Percentiles rank a stretch among this genome's conserved stretches.
Evolutionary conservation across 1,140 invertebrate species (phyloP).

Genomic region (Drosophila dunni): DNA sequence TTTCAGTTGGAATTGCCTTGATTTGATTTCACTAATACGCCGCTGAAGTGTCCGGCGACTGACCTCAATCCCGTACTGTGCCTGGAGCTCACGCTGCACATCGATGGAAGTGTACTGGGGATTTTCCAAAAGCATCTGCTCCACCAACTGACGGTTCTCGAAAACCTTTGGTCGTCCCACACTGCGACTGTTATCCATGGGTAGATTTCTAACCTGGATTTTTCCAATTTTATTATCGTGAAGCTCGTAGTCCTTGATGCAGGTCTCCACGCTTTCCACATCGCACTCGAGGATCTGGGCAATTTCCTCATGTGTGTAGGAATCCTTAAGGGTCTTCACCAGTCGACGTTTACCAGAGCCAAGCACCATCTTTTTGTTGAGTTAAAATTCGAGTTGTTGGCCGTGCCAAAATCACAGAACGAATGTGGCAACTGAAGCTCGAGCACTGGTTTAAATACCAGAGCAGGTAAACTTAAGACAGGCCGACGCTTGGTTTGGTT

Average conservation of each 20-base stretch:
- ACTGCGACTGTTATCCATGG: constrained; percentile 31
- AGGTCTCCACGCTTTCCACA: constrained; percentile 54
- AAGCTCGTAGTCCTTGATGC: constrained; percentile 39
- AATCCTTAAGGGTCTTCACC: constrained; percentile 40
- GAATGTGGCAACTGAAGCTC: constrained; percentile 13
- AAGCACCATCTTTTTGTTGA: constrained; percentile 45
- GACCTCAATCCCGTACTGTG: constrained; percentile 52
- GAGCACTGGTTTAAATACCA: constrained; percentile 17
- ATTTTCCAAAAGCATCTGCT: constrained; percentile 46
- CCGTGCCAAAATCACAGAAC: constrained; percentile 30
- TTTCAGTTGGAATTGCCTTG: constrained; percentile 6
- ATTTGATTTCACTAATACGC: constrained; percentile 62
- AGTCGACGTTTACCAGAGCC: constrained; percentile 35
- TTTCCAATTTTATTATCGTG: constrained; percentile 31
- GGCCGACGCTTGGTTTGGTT: background rate
- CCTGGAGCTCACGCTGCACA: constrained; percentile 53
- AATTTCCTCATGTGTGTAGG: constrained; percentile 52
- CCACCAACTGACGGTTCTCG: constrained; percentile 55
- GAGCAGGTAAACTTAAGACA: constrained; percentile 23
- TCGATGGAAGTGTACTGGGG: constrained; percentile 67
- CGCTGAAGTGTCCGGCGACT: constrained; percentile 66
- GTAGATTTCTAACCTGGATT: constrained; percentile 27
- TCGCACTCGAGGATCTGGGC: constrained; percentile 64
- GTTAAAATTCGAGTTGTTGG: constrained; percentile 25
- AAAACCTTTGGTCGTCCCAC: constrained; percentile 61